Base-by-base conservation (phyloP, 2,797 vertebrate genomes). In the Danio aesculapii region DNA sequence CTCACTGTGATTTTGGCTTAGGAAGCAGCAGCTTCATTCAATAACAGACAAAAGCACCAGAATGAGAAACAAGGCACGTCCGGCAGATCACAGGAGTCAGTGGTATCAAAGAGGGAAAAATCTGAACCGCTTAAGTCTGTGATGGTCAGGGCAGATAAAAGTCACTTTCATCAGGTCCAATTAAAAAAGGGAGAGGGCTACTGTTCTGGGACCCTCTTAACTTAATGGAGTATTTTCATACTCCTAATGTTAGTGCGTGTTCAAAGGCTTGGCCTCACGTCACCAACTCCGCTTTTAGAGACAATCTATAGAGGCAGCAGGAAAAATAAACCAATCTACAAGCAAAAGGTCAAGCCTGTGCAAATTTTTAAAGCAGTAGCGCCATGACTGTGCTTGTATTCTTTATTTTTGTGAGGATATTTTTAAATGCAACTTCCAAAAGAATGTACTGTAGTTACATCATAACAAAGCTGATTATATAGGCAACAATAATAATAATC, bases 161-260 rank as follows among this genome's bases (percentile, higher is more conserved):
- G 88, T 85, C 86, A 88, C 89, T 94, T 94, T 93, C 92, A 94
- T 93, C 92, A 92, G 89, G 83, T 88, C 90, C 91, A 93, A 93
- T 93, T 91, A 90, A 92, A 72, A 89, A 91, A 90, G 82, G 85
- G 86, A 91, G 87, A 86, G 81, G 86, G 82, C 84, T 57, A 82
- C 88, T 79, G 84, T 89, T 88, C 84, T 88, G 84, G 73, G 80
- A 86, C 84, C 88, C 87, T 78, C 86, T 88, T 87, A 81, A 85
- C 77, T 43, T 84, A 90, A 88, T 90, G 86, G 88, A 80, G 88
- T 84, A 85, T 87, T 90, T 87, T 87, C 87, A 89, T 91, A 91
- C 89, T 90, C 47, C 9, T 83, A 64, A 77, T 73, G 46, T 66
- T 67, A 49, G 41, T 43, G 41, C 46, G 49, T n/a, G 13, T 55